Evolutionary conservation across 2,888 invertebrate genomes (phyloP), one percentile per base, ranked within the genome.

Genomic region (Eilema sororculum): DNA sequence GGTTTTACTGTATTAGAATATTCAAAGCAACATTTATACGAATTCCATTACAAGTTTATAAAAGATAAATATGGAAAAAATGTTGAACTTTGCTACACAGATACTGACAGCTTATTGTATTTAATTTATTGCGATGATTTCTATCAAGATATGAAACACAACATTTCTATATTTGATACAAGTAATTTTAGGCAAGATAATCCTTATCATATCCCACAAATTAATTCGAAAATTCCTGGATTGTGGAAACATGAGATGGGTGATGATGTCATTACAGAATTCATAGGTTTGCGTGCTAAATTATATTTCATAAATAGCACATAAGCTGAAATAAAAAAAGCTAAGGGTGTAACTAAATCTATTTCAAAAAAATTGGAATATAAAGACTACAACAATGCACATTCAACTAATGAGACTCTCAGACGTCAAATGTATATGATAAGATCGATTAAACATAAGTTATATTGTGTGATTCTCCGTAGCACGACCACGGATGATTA

Each of bases 91-190:
- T 69, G 67, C 20, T 75, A 75, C 60, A 73, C 73, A 9, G 75
- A 75, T 65, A 75, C 75, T 13, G 75, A 75, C 25, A 69, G 67
- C 13, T 66, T 73, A 33, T 30, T 75, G 8, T 75, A 75, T 57
- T 16, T 58, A 6, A 65, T 75, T 20, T 52, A 46, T 20, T 73
- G 73, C 6, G 13, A 57, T 24, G 71, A 75, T 30, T 58, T 73
- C 65, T 75, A 73, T 46, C 6, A 68, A 30, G 60, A 60, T 33
- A 60, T 60, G 60, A 16, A n/a, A 30, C 30, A 60, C 16, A n/a
- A 60, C 30, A 13, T 60, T 30, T 20, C 16, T 8, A 60, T 30
- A n/a, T 60, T 60, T 30, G 60, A 60, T 30, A 60, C 60, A 16
- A 60, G 60, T 33, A 60, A 60, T 60, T 60, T 60, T 60, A 30